Base-by-base conservation (phyloP, 1,140 invertebrate genomes). In the Maniola jurtina region DNA sequence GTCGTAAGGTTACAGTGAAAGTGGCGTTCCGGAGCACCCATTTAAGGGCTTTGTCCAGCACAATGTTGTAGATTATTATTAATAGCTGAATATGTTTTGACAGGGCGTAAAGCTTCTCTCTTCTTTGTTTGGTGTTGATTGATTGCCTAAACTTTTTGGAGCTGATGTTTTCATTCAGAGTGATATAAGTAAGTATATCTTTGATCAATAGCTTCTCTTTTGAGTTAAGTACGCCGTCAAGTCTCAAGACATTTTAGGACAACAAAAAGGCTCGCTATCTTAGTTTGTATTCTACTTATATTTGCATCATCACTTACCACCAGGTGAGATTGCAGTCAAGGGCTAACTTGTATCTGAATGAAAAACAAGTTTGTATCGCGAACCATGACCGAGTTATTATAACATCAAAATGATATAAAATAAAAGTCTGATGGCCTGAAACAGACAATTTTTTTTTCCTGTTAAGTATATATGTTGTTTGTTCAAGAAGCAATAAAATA, bases 21-120 rank as follows among this genome's bases (percentile, higher is more conserved):
- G 72, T 74, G 68, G 72, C 72, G 68, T 50, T 56, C 50, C n/a
- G 48, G n/a, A 42, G 13, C 13, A 55, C 13, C 64, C 67, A 59
- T 64, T 57, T 66, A 59, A 70, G 50, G 70, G 61, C 48, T 60
- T 66, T 60, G 55, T 71, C 56, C 60, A 42, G 50, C 63, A 76
- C 76, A 78, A 74, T 75, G 56, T 73, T 70, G 60, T 66, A 77
- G 76, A 76, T 79, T 79, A 62, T 81, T 81, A 76, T 81, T 79
- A 79, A 81, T 81, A 73, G 73, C 63, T 52, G 45, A 61, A 61
- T 59, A 36, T 59, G 68, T 70, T 66, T 45, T 45, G 42, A 65
- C 56, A 63, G 50, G 67, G 60, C 58, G 60, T 50, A 66, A 66
- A 63, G 61, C 61, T 42, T 45, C 13, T 45, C 9, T n/a, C 42